A percentile compares a stretch with the other conserved stretches of the same genome.
phyloP scores from a whole-genome alignment of 2,113 vertebrate genomes.

The Thamnophis sirtalis region DNA sequence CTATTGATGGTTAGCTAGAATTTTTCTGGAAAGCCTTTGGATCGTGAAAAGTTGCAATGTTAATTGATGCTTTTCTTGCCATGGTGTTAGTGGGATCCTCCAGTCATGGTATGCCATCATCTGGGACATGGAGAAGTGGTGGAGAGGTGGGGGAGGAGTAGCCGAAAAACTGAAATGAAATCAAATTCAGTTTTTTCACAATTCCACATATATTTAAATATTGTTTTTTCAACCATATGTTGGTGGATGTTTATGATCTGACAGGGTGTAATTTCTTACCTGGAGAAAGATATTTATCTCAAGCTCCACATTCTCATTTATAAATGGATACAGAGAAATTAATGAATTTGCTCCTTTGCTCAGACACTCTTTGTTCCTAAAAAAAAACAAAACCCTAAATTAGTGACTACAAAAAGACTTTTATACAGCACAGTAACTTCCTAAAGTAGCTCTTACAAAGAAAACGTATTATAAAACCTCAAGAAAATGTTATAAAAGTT shows the following conservation, averaged over 20 bases:
- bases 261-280: no score
- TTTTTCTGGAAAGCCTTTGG: not conserved
- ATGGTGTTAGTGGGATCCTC: not conserved
- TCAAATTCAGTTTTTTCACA: no score
- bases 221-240: no score
- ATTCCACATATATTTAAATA: no score
- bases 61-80: not conserved
- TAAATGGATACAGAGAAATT: not conserved
- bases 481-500: not conserved
- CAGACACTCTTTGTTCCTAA: not conserved
- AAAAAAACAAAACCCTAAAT: not conserved
- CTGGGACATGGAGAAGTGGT: not conserved
- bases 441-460: not conserved
- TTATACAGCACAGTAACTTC: not conserved
- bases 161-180: no score
- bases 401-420: not conserved
- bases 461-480: not conserved
- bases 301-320: not conserved
- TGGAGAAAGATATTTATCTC: not conserved
- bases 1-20: not conserved
- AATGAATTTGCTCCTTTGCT: not conserved
- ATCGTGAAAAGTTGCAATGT: not conserved
- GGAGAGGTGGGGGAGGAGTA: no score
- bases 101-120: not conserved
- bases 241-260: no score